Evolutionary conservation across 2,888 invertebrate genomes (phyloP), one percentile per base, ranked within the genome.

Genomic region (Dasysyrphus tricinctus): DNA sequence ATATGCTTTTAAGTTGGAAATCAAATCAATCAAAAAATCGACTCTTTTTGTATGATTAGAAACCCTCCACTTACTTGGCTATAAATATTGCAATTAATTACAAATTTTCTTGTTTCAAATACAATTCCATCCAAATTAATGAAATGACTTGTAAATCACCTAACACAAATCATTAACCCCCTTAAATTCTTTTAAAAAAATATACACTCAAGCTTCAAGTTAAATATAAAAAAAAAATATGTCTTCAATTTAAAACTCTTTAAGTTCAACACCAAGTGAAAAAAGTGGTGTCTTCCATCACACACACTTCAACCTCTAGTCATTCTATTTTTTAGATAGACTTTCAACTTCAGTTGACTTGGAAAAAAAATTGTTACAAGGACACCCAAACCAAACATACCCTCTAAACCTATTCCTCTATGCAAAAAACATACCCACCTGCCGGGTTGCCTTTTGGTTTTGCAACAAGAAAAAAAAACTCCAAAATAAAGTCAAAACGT

Each of bases 301-400:
- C 67, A 49, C 67, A 49, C 49, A 67, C 67, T 49, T 49, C 47
- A 49, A 19, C 67, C 16, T 19, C 34, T 12, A 49, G 49, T 49
- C 49, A 16, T 67, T 49, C 1, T 6, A 34, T 39, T 39, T 39
- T 69, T 39, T 29, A 34, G 34, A 67, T 39, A 51, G 67, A 39
- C 37, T 54, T 54, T 54, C 54, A 69, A 69, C 37, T 54, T 69
- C n/a, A n/a, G 54, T 54, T 54, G 39, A 54, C 24, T 67, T 67
- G 19, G 6, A 49, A n/a, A 39, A 8, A 69, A 49, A 19, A 59
- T 6, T 39, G 69, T 74, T 61, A 77, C 76, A 77, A 77, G 69
- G 76, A 69, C 76, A 69, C 16, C 57, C 11, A 70, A 78, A 59
- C 70, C 70, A 78, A 61, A 61, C 51, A 78, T 7, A 61, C 42